phyloP scores from a whole-genome alignment of 2,797 vertebrate species.

The Myoxocephalus aenaeus region DNA sequence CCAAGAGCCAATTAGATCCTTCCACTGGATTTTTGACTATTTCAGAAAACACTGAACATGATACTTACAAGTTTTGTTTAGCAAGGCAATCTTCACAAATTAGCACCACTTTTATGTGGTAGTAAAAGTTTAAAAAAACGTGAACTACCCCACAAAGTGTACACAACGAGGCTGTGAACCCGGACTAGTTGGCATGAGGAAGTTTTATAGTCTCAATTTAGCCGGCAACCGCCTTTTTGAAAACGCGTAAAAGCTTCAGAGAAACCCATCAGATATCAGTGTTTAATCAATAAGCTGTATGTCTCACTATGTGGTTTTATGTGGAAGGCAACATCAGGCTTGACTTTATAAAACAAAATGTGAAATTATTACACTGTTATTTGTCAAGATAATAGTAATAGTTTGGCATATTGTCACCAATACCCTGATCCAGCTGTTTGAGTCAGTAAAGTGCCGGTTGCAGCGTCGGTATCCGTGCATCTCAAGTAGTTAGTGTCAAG shows the following conservation, averaged over 20 bases:
- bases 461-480: no score
- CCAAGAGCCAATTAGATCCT: not conserved
- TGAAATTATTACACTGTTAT: no score
- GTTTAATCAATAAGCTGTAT: no score
- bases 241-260: not conserved
- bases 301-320: no score
- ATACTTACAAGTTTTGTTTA: not conserved
- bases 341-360: no score
- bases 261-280: no score
- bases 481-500: not conserved
- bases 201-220: not conserved
- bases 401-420: no score
- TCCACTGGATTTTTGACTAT: not conserved
- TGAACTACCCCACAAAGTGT: not conserved
- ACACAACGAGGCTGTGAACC: not conserved
- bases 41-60: not conserved
- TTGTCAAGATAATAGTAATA: no score
- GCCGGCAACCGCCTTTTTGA: not conserved
- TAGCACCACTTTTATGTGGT: not conserved
- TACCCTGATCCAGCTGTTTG: no score
- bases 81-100: no score
- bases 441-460: no score
- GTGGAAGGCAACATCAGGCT: no score
- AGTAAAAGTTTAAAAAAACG: not conserved
- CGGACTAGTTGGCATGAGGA: not conserved